Base-by-base conservation (phyloP, 2,797 vertebrate species). In the Schizopygopsis pylzovi region DNA sequence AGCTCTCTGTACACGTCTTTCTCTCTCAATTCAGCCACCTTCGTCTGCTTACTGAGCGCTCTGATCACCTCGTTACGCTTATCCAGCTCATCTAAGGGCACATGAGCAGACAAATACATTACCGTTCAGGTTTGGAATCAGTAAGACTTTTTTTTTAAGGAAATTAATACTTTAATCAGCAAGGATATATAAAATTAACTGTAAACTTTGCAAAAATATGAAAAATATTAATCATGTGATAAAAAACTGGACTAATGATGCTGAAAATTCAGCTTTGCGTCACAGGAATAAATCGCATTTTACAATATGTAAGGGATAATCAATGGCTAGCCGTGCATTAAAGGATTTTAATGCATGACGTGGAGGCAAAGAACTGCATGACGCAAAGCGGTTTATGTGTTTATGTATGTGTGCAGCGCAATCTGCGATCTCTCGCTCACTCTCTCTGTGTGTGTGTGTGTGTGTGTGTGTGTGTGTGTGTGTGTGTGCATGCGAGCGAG, bases 1-100 rank as follows among this genome's bases (percentile, higher is more conserved):
- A 97, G 94, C 13, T 93, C 90, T 39, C 79, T 54, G 9, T 94
- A 93, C 11, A 92, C 92, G 49, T 96, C 94, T 25, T 87, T 89
- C 73, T 97, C 96, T 86, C 94, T 94, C 10, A 90, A 91, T 87
- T 97, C 96, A 15, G 96, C 89, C 1, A 90, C 63, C 85, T 94
- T 94, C 11, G 96, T 90, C 15, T 91, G 96, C 85, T 94, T 95
- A 1, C 92, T 96, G 87, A 98, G 89, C 28, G 94, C 94, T 87
- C 92, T 91, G 91, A 98, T 96, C 79, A 97, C 86, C 73, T 96
- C 95, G 22, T 96, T 96, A 86, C 95, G 96, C 91, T 96, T 96
- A 20, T 95, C 95, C 82, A 98, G 89, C 92, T 97, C 96, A 85
- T 93, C 98, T 98, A 92, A 3, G 49, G 9, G 80, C 18, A 11